phyloP scores from a whole-genome alignment of 2,797 vertebrate genomes.

The Hydrolagus colliei region DNA sequence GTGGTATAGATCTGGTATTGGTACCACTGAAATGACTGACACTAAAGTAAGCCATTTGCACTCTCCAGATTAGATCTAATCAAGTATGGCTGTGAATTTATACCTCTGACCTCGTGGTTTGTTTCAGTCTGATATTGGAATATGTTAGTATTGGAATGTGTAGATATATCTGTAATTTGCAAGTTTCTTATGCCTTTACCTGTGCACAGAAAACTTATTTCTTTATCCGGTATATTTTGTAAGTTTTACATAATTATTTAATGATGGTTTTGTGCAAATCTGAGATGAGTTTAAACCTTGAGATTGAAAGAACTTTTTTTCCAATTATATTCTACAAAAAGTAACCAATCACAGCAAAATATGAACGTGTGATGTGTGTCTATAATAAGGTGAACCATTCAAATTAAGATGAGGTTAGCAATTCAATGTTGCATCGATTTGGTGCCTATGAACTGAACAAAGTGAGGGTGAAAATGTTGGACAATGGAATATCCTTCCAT shows the following conservation, averaged over 20 bases:
- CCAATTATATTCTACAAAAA: background rate
- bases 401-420: background rate
- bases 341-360: background rate
- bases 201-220: background rate
- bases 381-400: background rate
- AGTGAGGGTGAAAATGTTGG: too few relatives aligned
- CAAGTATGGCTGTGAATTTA: background rate
- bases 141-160: background rate
- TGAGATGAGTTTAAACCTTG: background rate
- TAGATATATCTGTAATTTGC: background rate
- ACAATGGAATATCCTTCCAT: too few relatives aligned
- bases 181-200: background rate
- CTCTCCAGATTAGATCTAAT: too few relatives aligned
- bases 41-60: background rate
- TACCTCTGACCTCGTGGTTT: background rate
- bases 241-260: slow-evolving; percentile 24
- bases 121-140: background rate
- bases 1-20: background rate
- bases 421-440: too few relatives aligned
- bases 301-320: background rate
- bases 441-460: too few relatives aligned
- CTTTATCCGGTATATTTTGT: slow-evolving; percentile 13
- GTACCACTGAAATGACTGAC: background rate
- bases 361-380: background rate
- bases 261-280: slow-evolving; percentile 29